A percentile compares a stretch with the other conserved stretches of the same genome.
These are phyloP conservation scores for Papilio machaon DNA, from an alignment of 1,140 invertebrate genomes.

Conservation along the genomic window DNA sequence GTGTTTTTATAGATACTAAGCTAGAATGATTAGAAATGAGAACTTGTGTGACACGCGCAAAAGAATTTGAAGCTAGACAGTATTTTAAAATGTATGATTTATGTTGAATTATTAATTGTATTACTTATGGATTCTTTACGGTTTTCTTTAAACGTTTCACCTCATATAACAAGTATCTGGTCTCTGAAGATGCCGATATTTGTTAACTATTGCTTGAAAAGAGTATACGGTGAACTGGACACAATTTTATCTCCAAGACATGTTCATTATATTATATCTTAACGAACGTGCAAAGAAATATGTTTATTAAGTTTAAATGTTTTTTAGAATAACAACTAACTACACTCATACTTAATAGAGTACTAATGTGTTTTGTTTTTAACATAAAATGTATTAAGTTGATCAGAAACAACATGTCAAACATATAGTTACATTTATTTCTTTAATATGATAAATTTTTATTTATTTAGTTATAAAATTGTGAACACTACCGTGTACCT, in stretches of 20 bases:
- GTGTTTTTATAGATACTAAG: not conserved
- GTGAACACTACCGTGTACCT: not conserved
- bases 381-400: not conserved
- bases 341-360: too few relatives aligned
- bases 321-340: too few relatives aligned
- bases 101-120: conserved; percentile 8
- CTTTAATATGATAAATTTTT: not conserved
- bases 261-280: too few relatives aligned
- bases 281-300: too few relatives aligned
- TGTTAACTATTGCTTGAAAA: not conserved
- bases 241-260: too few relatives aligned
- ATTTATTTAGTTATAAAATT: not conserved
- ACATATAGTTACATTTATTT: not conserved
- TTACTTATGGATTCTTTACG: conserved; percentile 2
- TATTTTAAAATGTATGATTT: not conserved
- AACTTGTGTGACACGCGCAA: not conserved
- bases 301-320: too few relatives aligned
- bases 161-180: not conserved
- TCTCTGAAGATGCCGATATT: not conserved
- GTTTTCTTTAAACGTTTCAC: not conserved
- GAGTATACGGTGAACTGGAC: too few relatives aligned
- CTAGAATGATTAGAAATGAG: not conserved
- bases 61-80: not conserved
- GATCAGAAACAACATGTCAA: not conserved
- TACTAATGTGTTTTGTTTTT: too few relatives aligned